Base-by-base conservation (phyloP, 1,140 invertebrate species). In the Dufourea novaeangliae region DNA sequence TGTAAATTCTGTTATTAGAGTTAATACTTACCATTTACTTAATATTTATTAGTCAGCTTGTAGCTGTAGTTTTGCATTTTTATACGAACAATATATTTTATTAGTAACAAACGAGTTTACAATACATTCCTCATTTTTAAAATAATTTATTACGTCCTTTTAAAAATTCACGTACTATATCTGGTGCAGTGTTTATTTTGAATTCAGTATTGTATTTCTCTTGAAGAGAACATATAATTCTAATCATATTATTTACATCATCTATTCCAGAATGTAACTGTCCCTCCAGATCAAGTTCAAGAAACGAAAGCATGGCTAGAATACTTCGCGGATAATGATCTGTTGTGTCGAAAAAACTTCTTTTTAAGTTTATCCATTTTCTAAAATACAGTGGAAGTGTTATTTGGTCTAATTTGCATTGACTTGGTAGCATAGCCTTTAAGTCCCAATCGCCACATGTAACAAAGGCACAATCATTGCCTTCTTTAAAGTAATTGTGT, bases 401-500 rank as follows among this genome's bases (percentile, higher is more conserved):
- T n/a, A 95, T 78, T 1, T 89, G 80, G 8, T 93, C 92, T 37
- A 93, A 81, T 20, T 86, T 20, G 80, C 94, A 95, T 79, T 95
- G 94, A 0, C 80, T 80, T 14, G 94, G 94, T 20, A 95, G 80
- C 94, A 95, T 94, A 0, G 89, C 90, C 78, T 92, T 93, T 12
- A 95, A 88, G 87, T 95, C 95, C 94, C 95, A 95, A 88, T 95
- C 94, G 20, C 95, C 95, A 86, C 93, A 95, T 0, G 94, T 95
- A 4, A 95, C 91, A 89, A 95, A 95, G 1, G 90, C 87, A 79
- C 88, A 88, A n/a, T 89, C 72, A 8, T 86, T 54, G 20, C 71
- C 67, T 46, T 82, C 61, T n/a, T 83, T 39, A 20, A 90, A 84
- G 71, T 88, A 93, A n/a, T 78, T 73, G 61, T 88, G 75, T 6